phyloP scores from a whole-genome alignment of 53 echinoderm and acorn worm genomes.

The Paracentrotus lividus region DNA sequence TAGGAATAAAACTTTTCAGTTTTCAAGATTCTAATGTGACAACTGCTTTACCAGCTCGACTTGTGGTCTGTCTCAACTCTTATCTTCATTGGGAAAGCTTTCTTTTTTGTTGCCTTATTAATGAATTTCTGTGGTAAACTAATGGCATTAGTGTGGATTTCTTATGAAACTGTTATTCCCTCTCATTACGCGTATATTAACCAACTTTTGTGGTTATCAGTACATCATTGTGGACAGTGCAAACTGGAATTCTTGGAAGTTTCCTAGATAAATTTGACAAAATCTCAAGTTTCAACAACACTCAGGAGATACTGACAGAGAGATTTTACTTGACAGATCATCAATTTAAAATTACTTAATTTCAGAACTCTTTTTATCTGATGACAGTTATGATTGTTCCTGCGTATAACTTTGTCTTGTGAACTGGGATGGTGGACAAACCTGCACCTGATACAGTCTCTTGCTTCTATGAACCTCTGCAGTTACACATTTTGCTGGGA shows the following conservation, averaged over 20 bases:
- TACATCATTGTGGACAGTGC: neutral
- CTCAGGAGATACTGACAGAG: neutral
- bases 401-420: neutral
- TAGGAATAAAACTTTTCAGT: neutral
- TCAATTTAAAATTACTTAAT: neutral
- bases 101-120: slow-evolving; percentile 1
- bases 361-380: neutral
- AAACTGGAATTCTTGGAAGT: neutral
- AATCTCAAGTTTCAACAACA: neutral
- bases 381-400: neutral
- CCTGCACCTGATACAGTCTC: neutral
- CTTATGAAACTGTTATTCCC: neutral
- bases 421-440: neutral
- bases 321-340: neutral
- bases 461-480: neutral
- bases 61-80: neutral
- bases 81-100: neutral
- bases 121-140: neutral
- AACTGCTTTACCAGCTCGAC: neutral
- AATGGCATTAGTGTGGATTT: slow-evolving; percentile 14
- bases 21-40: neutral
- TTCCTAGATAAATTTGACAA: neutral
- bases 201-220: neutral
- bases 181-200: neutral
- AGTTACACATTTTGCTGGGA: neutral